These are phyloP conservation scores for Pomatostomus ruficeps DNA, from an alignment of 2,113 vertebrate species.

Conservation along the genomic window DNA sequence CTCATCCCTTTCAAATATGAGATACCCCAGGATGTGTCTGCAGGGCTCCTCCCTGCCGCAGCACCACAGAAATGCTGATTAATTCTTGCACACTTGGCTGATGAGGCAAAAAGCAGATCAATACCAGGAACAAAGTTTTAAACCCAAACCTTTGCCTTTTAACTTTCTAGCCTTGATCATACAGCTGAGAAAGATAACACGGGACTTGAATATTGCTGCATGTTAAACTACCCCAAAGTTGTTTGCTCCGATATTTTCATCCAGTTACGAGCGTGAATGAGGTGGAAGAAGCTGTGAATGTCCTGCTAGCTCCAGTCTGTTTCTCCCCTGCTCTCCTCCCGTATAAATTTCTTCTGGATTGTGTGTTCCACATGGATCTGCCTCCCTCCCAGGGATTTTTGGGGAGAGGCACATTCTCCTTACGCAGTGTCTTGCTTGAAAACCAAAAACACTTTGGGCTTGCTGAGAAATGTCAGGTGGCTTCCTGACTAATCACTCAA, in stretches of 20 bases:
- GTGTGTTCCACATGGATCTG: too few relatives aligned
- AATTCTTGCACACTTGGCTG: not conserved
- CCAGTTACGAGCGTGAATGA: not conserved
- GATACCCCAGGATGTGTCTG: not conserved
- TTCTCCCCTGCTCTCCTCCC: not conserved
- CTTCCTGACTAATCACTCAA: slow-evolving; percentile 31
- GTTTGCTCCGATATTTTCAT: not conserved
- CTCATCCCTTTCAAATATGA: not conserved
- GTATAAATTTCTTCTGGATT: not conserved
- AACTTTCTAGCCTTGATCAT: too few relatives aligned
- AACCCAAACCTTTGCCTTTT: not conserved
- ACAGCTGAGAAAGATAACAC: not conserved
- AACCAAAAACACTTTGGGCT: not conserved
- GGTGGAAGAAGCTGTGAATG: not conserved
- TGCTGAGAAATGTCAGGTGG: not conserved
- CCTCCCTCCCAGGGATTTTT: too few relatives aligned
- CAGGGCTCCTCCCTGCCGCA: not conserved
- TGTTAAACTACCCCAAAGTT: not conserved
- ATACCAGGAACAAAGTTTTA: not conserved
- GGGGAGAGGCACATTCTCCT: not conserved
- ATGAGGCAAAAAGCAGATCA: not conserved
- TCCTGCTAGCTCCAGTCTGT: not conserved
- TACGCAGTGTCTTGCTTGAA: not conserved
- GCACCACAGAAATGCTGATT: not conserved
- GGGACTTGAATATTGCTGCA: not conserved